Conservation (phyloP, 2,113 vertebrate genomes). For the Arenaria interpres region DNA sequence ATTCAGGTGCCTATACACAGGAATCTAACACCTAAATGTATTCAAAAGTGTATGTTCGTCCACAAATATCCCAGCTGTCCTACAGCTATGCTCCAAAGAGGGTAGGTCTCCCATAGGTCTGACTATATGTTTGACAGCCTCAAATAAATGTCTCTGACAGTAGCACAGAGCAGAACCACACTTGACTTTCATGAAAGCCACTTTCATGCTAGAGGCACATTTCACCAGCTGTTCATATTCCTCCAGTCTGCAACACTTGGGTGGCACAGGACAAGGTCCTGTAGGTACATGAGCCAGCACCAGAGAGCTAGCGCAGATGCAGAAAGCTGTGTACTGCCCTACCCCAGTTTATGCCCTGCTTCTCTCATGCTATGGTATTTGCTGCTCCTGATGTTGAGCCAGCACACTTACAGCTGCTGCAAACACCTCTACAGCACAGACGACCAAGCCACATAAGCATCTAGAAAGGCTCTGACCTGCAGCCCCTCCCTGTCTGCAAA, state of each 20-base stretch:
- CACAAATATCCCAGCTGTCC: background rate
- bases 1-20: background rate
- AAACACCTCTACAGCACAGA: background rate
- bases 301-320: accelerated
- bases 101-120: background rate
- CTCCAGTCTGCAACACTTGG: background rate
- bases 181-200: background rate
- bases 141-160: too few species aligned
- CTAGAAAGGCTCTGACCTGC: background rate
- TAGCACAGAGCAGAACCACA: background rate
- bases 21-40: background rate
- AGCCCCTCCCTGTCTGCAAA: background rate
- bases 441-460: background rate
- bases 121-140: too few species aligned
- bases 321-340: background rate
- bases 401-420: background rate
- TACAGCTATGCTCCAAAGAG: background rate
- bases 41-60: background rate
- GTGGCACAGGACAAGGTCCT: background rate
- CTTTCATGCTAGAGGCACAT: background rate
- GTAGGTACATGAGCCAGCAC: too few species aligned
- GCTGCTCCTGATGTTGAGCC: background rate
- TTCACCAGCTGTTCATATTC: background rate
- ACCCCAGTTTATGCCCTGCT: background rate
- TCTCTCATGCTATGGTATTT: accelerated